A percentile compares a stretch with the other conserved stretches of the same genome.
Evolutionary conservation across 2,113 vertebrate species (phyloP).

Genomic region (Amblyopsis rosae): DNA sequence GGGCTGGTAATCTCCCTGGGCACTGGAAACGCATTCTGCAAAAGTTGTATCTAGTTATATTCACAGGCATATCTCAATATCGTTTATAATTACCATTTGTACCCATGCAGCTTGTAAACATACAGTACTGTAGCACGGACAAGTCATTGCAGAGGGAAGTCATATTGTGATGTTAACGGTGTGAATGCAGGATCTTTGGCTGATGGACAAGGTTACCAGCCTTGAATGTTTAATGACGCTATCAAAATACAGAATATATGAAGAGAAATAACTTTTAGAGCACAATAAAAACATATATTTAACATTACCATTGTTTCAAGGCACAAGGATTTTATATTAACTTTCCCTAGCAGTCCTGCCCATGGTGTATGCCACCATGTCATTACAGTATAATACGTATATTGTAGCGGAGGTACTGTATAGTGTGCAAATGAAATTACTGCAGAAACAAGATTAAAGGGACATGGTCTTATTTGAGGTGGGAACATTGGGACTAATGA

Average conservation of each 20-base stretch:
- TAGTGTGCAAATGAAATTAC: constrained; percentile 74
- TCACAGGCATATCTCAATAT: constrained; percentile 52
- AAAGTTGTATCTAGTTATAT: constrained; percentile 69
- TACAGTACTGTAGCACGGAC: constrained; percentile 22
- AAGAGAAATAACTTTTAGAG: constrained; percentile 25
- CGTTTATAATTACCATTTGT: constrained; percentile 56
- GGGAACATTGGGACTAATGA: constrained; percentile 41
- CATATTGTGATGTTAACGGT: constrained; percentile 7
- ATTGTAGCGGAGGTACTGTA: constrained; percentile 54
- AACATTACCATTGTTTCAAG: constrained; percentile 54
- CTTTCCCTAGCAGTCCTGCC: constrained; percentile 45
- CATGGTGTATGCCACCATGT: constrained; percentile 60
- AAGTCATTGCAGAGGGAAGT: neutral
- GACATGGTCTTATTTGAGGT: constrained; percentile 61
- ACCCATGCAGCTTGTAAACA: constrained; percentile 38
- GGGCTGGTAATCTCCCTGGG: constrained; percentile 65
- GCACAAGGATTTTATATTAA: constrained; percentile 57
- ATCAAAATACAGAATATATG: constrained; percentile 9
- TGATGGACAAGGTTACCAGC: constrained; percentile 24
- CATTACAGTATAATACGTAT: neutral
- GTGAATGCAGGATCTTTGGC: constrained; percentile 8
- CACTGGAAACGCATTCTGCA: constrained; percentile 46
- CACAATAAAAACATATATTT: constrained; percentile 53
- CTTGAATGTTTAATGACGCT: constrained; percentile 33
- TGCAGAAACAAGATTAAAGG: constrained; percentile 51